Conservation (phyloP, 2,797 vertebrate species). For the Notolepis coatsorum region DNA sequence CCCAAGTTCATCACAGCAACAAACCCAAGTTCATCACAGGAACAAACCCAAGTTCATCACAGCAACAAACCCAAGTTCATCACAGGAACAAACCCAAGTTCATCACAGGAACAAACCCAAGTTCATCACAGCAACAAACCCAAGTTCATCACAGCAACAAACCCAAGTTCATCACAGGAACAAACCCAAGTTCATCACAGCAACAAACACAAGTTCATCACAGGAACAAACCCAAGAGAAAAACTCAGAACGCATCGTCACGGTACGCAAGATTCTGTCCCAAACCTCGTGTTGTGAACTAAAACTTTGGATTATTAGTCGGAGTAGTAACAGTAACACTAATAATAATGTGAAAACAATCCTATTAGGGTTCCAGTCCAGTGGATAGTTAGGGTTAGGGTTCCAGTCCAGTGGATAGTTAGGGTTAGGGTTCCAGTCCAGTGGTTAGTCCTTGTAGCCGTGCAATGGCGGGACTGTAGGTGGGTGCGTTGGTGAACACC, state of each 20-base stretch:
- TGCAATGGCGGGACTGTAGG: constrained; percentile 87
- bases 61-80: neutral
- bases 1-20: constrained; percentile 23
- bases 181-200: neutral
- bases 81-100: neutral
- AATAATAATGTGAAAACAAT: neutral
- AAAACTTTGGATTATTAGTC: too few species aligned
- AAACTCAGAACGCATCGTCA: constrained; percentile 8
- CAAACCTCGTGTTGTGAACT: neutral
- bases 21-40: too few species aligned
- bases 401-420: too few species aligned
- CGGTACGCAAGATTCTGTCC: constrained; percentile 15
- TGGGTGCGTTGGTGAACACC: constrained; percentile 92
- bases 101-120: too few species aligned
- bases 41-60: too few species aligned
- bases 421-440: too few species aligned
- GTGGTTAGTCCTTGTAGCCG: constrained; percentile 84
- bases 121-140: constrained; percentile 27
- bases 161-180: too few species aligned
- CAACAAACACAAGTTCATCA: neutral
- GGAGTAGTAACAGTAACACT: too few species aligned
- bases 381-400: too few species aligned
- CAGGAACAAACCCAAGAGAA: too few species aligned
- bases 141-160: too few species aligned
- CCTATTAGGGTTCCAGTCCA: constrained; percentile 72